phyloP scores from a whole-genome alignment of 1,140 invertebrate genomes.

The Drosophila takahashii region DNA sequence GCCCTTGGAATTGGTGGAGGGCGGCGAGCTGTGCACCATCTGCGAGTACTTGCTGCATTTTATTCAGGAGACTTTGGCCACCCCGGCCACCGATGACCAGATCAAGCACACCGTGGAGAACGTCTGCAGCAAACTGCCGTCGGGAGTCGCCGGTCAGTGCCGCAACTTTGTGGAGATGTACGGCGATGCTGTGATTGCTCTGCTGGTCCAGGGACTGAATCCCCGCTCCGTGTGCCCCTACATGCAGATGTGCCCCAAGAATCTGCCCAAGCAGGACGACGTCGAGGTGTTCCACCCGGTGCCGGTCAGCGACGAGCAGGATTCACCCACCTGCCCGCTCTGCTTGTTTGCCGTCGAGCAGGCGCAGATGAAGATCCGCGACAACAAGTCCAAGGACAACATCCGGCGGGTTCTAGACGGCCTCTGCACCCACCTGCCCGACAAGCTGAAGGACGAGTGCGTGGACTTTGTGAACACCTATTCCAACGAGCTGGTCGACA shows the following conservation, averaged over 20 bases:
- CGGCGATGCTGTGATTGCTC: conserved; percentile 90
- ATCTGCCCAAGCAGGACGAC: conserved; percentile 84
- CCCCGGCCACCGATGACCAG: conserved; percentile 89
- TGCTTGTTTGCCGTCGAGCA: conserved; percentile 92
- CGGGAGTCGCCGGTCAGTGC: conserved; percentile 88
- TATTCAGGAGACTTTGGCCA: conserved; percentile 90
- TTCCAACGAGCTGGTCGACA: conserved; percentile 90
- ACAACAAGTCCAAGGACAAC: conserved; percentile 85
- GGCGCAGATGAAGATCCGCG: conserved; percentile 77
- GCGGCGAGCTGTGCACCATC: conserved; percentile 88
- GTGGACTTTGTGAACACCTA: conserved; percentile 91
- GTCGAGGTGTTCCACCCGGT: conserved; percentile 85
- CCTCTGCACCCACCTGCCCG: conserved; percentile 90
- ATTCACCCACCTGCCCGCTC: conserved; percentile 90
- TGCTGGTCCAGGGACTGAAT: conserved; percentile 93
- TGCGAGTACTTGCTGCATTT: conserved; percentile 94
- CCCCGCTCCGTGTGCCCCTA: conserved; percentile 87
- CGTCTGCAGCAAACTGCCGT: conserved; percentile 89
- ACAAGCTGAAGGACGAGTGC: conserved; percentile 88
- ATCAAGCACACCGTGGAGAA: conserved; percentile 87
- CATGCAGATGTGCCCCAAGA: conserved; percentile 85
- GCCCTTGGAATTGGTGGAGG: conserved; percentile 84
- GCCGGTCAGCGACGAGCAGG: conserved; percentile 54
- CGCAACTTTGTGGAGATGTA: conserved; percentile 91
- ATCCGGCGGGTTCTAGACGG: conserved; percentile 90